Base-by-base conservation (phyloP, 2,113 vertebrate genomes). In the Cygnus buccinator region DNA sequence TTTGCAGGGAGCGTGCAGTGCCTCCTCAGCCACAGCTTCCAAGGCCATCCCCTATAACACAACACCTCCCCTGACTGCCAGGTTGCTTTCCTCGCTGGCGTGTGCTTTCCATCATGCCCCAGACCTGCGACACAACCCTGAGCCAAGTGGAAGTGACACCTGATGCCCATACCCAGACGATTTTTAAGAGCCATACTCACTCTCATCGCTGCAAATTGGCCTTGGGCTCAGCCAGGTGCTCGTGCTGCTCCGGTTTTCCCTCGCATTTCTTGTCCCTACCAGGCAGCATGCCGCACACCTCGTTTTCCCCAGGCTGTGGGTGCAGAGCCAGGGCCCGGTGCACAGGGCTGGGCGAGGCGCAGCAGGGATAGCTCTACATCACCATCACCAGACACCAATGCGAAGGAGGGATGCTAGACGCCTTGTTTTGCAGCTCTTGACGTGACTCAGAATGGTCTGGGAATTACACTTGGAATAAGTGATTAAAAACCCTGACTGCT, bases 41-140 rank as follows among this genome's bases (percentile, higher is more conserved):
- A 15, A 39, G 28, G 61, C 72, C 83, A 13, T 6, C 57, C 33
- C 71, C 67, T 0, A 9, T 61, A 54, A 23, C 0, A 4, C 35
- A 50, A 20, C 65, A 73, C 16, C 44, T 70, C 43, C 85, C 19
- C 63, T 4, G 10, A 10, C 65, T 66, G 58, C n/a, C 48, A 16
- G 5, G 6, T 4, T n/a, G 11, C 48, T 23, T 7, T 9, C 11
- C 3, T 4, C 5, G 59, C 55, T 17, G 0, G 12, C 15, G 3
- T 2, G 14, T 4, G 35, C 39, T 33, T 57, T 4, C 2, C 19
- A 2, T 15, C 9, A 7, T 0, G 0, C 39, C 19, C 0, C 26
- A 3, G 58, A 75, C 37, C 52, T 3, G 14, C 28, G 12, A n/a
- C 37, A 11, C 29, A 3, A 33, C 44, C 12, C 41, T 0, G 0